These are phyloP conservation scores for Brachionus koreanus DNA, from an alignment of 1,140 invertebrate species.

Conservation along the genomic window DNA sequence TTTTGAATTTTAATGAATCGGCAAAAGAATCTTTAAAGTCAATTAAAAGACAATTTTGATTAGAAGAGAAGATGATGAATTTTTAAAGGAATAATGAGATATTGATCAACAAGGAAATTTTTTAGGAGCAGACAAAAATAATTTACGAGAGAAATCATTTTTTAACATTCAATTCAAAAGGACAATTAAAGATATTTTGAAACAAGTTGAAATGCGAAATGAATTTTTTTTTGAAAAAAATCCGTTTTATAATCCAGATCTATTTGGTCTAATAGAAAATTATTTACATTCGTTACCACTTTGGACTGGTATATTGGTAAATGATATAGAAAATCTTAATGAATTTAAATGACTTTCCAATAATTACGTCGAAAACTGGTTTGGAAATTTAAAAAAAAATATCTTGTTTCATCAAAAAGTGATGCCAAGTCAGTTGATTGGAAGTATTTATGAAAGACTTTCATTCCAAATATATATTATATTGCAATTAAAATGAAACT, in stretches of 20 bases:
- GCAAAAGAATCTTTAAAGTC: not conserved
- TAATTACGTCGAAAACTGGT: conserved; percentile 1
- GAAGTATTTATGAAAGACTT: not conserved
- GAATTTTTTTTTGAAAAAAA: not conserved
- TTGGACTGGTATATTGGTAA: not conserved
- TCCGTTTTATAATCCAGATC: not conserved
- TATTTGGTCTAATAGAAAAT: not conserved
- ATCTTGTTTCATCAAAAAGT: not conserved
- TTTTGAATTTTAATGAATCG: not conserved
- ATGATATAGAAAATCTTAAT: not conserved
- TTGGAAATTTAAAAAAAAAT: not conserved
- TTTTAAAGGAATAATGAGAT: not conserved
- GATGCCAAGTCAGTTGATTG: not conserved
- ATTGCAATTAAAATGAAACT: not conserved
- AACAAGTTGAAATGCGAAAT: not conserved
- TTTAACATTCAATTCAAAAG: not conserved
- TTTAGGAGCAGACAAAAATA: not conserved
- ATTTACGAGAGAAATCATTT: not conserved
- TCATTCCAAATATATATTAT: not conserved
- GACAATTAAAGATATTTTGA: not conserved
- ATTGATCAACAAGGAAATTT: not conserved
- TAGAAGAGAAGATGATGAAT: no score
- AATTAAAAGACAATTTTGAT: not conserved
- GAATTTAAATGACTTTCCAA: not conserved
- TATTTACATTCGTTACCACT: not conserved